phyloP scores from a whole-genome alignment of 2,113 vertebrate genomes.

The Callocephalon fimbriatum region DNA sequence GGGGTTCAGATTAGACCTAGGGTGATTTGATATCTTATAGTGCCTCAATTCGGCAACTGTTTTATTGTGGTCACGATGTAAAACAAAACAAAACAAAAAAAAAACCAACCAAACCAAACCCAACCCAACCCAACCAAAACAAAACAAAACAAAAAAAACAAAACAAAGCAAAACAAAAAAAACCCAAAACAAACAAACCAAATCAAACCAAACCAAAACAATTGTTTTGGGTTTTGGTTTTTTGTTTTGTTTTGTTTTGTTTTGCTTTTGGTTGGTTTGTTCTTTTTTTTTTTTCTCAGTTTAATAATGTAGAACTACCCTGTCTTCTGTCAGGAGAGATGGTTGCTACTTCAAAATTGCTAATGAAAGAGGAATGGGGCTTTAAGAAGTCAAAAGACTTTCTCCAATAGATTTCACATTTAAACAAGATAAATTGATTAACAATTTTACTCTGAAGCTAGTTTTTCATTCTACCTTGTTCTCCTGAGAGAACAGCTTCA shows the following conservation, averaged over 20 bases:
- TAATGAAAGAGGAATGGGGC: not conserved
- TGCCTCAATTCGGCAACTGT: not conserved
- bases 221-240: rapidly evolving
- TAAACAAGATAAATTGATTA: not conserved
- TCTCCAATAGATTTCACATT: not conserved
- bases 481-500: not conserved
- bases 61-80: not conserved
- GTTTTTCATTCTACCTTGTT: not conserved
- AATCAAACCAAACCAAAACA: not conserved
- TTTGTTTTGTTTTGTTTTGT: rapidly evolving
- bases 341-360: not conserved
- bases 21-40: not conserved
- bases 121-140: too few species aligned
- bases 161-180: too few species aligned
- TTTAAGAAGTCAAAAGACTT: not conserved
- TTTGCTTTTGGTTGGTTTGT: rapidly evolving
- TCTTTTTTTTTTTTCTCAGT: rapidly evolving
- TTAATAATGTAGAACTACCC: not conserved
- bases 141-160: not conserved
- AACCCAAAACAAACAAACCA: rapidly evolving
- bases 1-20: not conserved
- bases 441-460: not conserved
- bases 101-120: too few species aligned
- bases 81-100: not conserved
- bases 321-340: not conserved